Evolutionary conservation across 2,888 invertebrate species (phyloP), one percentile per base, ranked within the genome.

Genomic region (Neocrepidodera transversa): DNA sequence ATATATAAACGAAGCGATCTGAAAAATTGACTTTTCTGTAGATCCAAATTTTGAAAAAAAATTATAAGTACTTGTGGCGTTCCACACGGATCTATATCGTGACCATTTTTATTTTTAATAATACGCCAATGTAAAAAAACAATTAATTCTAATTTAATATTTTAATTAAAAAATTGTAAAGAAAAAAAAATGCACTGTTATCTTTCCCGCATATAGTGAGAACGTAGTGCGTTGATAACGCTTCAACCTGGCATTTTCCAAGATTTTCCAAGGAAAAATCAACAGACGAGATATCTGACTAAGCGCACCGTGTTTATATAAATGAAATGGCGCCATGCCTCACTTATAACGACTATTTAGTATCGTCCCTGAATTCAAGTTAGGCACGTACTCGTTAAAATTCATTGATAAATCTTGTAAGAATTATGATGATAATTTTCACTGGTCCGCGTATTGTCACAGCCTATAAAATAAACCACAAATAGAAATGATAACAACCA

Each of bases 281-380:
- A 71, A 69, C 64, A 62, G 64, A 64, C 64, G 59, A 64, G 64
- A 71, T 73, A 74, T 72, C 71, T 71, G 69, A 69, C 69, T 63
- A 67, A 58, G 71, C 71, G 70, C 74, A 75, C 75, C 71, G 73
- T 79, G 79, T 80, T 80, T 79, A 79, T 79, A 79, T 79, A 79
- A 79, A 79, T 80, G 79, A 78, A 80, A 80, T 79, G 78, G 78
- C 78, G 77, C 77, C 78, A 79, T 79, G 75, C 76, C 72, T 80
- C 80, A 79, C 76, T 74, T 73, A 65, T 78, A 79, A 79, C 78
- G 78, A 76, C 79, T 79, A 75, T 78, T n/a, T 78, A 78, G 76
- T 74, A 75, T 66, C 73, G 76, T 75, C 73, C 76, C 78, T 73
- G 76, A 77, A 78, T 76, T 69, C 76, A 76, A 76, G 76, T 77